phyloP scores from a whole-genome alignment of 2,797 vertebrate genomes.

The Echiichthys vipera region DNA sequence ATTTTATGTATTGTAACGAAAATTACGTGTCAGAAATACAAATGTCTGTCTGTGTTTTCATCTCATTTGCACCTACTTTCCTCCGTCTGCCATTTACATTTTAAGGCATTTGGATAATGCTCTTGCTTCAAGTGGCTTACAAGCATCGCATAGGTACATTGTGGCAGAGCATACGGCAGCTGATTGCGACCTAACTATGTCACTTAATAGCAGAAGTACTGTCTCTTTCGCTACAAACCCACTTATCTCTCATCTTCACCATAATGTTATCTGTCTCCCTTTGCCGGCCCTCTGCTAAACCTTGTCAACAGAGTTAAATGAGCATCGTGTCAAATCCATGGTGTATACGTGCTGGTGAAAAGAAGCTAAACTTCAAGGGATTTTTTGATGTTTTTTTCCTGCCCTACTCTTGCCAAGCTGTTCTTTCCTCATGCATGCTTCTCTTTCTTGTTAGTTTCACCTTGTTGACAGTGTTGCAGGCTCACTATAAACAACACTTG shows the following conservation, averaged over 20 bases:
- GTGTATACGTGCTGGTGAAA: conserved; percentile 14
- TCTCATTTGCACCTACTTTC: not conserved
- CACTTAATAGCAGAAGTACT: conserved; percentile 8
- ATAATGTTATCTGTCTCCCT: not conserved
- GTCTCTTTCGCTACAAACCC: conserved; percentile 1
- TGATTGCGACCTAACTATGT: conserved; percentile 11
- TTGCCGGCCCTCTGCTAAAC: conserved; percentile 5
- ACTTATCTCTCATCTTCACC: conserved; percentile 11
- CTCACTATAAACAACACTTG: too few species aligned
- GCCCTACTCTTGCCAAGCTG: conserved; percentile 39
- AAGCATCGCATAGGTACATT: conserved; percentile 9
- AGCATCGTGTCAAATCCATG: conserved; percentile 16
- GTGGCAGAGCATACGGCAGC: not conserved
- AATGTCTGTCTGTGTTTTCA: not conserved
- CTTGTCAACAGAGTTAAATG: conserved; percentile 15
- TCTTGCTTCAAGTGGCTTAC: conserved; percentile 25
- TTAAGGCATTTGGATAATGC: conserved; percentile 20
- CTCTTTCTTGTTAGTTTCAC: too few species aligned
- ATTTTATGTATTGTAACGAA: not conserved
- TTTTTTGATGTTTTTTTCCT: conserved; percentile 28
- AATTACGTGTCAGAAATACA: not conserved
- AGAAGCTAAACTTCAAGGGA: conserved; percentile 48
- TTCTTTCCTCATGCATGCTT: conserved; percentile 13
- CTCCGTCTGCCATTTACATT: conserved; percentile 38
- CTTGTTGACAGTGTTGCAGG: too few species aligned